phyloP scores from a whole-genome alignment of 2,113 vertebrate species.

The Zosterops pallidus region DNA sequence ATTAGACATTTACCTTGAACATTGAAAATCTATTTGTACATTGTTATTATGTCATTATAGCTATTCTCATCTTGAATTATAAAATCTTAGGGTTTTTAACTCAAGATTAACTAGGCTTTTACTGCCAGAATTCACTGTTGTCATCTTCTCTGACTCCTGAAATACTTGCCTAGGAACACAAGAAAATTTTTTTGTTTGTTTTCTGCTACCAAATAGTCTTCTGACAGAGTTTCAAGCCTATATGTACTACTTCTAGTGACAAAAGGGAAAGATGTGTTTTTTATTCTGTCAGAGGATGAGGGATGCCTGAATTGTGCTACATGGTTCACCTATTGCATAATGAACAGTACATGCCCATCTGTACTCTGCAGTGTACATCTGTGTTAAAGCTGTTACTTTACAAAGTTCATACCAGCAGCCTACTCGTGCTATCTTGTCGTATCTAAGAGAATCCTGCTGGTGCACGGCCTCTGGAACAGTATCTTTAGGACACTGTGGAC shows the following conservation, averaged over 20 bases:
- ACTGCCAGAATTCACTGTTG: not conserved
- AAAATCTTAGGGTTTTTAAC: not conserved
- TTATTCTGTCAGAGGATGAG: not conserved
- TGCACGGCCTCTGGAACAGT: not conserved
- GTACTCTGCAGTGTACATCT: not conserved
- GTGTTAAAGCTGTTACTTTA: not conserved
- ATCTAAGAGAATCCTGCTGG: not conserved
- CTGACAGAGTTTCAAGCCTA: not conserved
- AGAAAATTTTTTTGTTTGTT: not conserved
- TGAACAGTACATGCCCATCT: not conserved
- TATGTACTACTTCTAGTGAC: not conserved
- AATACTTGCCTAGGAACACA: not conserved
- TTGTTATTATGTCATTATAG: not conserved
- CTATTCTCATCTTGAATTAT: not conserved
- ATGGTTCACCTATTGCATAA: rapidly evolving
- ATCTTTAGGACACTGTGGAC: not conserved
- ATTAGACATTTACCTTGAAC: not conserved
- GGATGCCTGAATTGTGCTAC: not conserved
- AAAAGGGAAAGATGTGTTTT: not conserved
- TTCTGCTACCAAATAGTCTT: not conserved
- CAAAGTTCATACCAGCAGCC: not conserved
- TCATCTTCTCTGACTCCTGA: not conserved
- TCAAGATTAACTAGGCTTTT: not conserved
- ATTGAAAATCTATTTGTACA: not conserved
- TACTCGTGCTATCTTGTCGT: rapidly evolving